These are phyloP conservation scores for Austrolebias charrua DNA, from an alignment of 2,797 vertebrate species.

Conservation along the genomic window DNA sequence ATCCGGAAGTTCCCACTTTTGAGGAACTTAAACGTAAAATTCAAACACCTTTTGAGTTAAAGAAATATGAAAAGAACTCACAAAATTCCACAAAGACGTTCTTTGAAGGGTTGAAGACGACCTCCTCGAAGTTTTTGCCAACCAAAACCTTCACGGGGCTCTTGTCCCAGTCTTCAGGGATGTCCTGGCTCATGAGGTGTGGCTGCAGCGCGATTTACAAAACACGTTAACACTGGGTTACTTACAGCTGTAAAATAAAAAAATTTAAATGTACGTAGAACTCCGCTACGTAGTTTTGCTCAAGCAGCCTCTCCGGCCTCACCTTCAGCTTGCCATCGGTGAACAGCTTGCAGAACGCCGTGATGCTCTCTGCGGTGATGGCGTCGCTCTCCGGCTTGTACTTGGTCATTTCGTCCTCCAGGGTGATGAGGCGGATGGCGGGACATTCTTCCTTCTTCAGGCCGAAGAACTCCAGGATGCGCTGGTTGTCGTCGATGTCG, in stretches of 20 bases:
- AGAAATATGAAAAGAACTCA: constrained; percentile 70
- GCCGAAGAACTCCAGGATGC: constrained; percentile 97
- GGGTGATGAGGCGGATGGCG: constrained; percentile 93
- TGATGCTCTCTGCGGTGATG: constrained; percentile 89
- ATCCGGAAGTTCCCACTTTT: too few relatives aligned
- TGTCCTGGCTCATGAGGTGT: constrained; percentile 97
- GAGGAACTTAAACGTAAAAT: constrained; percentile 9
- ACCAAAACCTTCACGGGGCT: constrained; percentile 91
- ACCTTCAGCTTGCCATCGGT: constrained; percentile 96
- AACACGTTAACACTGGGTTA: not conserved
- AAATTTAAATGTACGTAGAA: too few relatives aligned
- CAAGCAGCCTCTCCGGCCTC: constrained; percentile 59
- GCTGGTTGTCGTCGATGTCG: constrained; percentile 93
- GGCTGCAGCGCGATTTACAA: constrained; percentile 76
- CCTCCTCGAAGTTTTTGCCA: constrained; percentile 95
- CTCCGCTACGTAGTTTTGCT: too few relatives aligned
- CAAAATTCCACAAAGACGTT: constrained; percentile 98
- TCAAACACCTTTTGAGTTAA: not conserved
- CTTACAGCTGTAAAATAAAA: too few relatives aligned
- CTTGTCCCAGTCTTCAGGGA: constrained; percentile 95
- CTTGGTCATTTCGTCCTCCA: constrained; percentile 99
- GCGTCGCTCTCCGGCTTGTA: constrained; percentile 88
- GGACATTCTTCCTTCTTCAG: constrained; percentile 98
- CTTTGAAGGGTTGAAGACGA: constrained; percentile 88
- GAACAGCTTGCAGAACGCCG: constrained; percentile 87